phyloP scores from a whole-genome alignment of 1,140 invertebrate genomes.

The Hydropsyche tenuis region DNA sequence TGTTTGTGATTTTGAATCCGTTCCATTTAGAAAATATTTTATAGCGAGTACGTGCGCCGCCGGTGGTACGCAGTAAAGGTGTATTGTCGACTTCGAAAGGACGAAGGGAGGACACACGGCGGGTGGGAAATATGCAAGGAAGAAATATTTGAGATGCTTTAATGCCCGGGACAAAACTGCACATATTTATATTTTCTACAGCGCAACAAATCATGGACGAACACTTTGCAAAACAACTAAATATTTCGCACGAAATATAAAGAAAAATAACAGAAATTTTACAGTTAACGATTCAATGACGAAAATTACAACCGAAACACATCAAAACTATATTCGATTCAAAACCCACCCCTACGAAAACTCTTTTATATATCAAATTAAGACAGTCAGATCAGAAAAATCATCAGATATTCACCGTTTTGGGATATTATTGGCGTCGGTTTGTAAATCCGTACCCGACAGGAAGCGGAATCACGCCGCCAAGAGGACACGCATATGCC shows the following conservation, averaged over 20 bases:
- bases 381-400: too few species aligned
- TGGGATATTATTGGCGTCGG: slow-evolving; percentile 20
- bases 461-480: slow-evolving; percentile 43
- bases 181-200: slow-evolving; percentile 22
- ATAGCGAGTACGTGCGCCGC: slow-evolving; percentile 29
- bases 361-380: too few species aligned
- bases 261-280: too few species aligned
- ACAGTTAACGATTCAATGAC: too few species aligned
- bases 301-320: too few species aligned
- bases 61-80: slow-evolving; percentile 12
- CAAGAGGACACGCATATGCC: slow-evolving; percentile 46
- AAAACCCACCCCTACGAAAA: too few species aligned
- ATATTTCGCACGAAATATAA: too few species aligned
- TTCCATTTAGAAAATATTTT: slow-evolving; percentile 45
- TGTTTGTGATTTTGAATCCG: slow-evolving; percentile 45
- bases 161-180: slow-evolving; percentile 21
- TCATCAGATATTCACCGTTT: neutral
- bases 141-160: slow-evolving; percentile 45
- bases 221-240: too few species aligned
- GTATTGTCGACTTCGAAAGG: slow-evolving; percentile 34
- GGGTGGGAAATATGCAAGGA: slow-evolving; percentile 41
- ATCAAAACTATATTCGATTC: too few species aligned
- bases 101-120: neutral
- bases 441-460: slow-evolving; percentile 15
- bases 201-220: slow-evolving; percentile 26